Evolutionary conservation across 37 sponge, comb jelly and placozoan species (phyloP).

Genomic region (Bolinopsis microptera): DNA sequence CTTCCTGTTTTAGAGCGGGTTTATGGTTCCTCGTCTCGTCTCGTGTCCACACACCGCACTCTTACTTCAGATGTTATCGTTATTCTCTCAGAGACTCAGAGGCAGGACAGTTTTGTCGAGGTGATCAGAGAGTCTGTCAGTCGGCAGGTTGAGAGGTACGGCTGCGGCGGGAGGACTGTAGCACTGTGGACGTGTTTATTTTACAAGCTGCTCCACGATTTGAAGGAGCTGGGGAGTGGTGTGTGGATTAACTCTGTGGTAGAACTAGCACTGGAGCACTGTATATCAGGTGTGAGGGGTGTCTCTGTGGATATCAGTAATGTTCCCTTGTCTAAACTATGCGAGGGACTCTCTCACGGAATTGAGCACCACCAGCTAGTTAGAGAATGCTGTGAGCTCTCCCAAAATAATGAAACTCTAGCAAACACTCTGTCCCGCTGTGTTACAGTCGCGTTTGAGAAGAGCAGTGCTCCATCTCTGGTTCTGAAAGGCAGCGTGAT

Average conservation of each 20-base stretch:
- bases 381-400: neutral
- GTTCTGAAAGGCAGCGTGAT: neutral
- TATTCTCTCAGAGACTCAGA: neutral
- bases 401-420: neutral
- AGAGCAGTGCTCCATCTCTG: neutral
- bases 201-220: neutral
- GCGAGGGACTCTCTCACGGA: neutral
- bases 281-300: neutral
- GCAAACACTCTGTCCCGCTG: neutral
- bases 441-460: neutral
- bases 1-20: neutral
- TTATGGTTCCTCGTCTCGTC: neutral
- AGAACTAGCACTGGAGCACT: neutral
- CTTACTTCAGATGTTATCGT: neutral
- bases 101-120: neutral
- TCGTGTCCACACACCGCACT: neutral
- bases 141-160: neutral
- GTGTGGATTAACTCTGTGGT: neutral
- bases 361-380: neutral
- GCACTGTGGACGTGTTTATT: constrained; percentile 18
- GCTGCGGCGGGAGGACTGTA: constrained; percentile 10
- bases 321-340: neutral
- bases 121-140: neutral
- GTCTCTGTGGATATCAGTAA: neutral
- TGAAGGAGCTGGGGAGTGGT: neutral